phyloP scores from a whole-genome alignment of 2,888 invertebrate genomes.

The Aelia acuminata region DNA sequence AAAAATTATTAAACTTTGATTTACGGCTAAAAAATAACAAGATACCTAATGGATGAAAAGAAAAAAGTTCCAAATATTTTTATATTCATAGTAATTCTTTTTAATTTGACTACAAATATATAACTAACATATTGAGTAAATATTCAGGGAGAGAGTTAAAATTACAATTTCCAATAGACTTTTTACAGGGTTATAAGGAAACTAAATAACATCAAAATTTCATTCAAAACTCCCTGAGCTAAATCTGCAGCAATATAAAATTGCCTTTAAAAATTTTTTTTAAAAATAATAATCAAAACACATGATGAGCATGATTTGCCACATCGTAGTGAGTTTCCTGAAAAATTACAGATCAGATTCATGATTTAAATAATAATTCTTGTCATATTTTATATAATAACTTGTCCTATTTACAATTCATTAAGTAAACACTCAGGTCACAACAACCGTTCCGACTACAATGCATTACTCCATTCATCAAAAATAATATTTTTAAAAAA shows the following conservation, averaged over 20 bases:
- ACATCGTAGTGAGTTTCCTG: constrained; percentile 45
- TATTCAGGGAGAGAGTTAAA: constrained; percentile 50
- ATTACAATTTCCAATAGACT: constrained; percentile 34
- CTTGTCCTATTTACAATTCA: constrained; percentile 14
- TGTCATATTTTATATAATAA: not conserved
- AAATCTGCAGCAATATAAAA: constrained; percentile 59
- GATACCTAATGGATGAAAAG: not conserved
- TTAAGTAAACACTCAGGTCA: not conserved
- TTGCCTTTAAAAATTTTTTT: constrained; percentile 49
- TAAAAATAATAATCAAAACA: constrained; percentile 40
- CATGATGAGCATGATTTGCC: constrained; percentile 23
- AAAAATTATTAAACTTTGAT: not conserved
- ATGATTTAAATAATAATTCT: not conserved
- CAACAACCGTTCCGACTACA: not conserved
- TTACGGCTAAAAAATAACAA: not conserved
- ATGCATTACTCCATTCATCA: not conserved
- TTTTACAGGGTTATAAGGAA: constrained; percentile 41
- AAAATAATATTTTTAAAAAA: not conserved
- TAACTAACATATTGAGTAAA: constrained; percentile 45
- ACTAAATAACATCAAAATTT: constrained; percentile 50
- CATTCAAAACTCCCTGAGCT: constrained; percentile 59
- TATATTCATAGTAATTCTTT: constrained; percentile 27
- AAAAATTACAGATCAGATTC: not conserved
- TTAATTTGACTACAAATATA: constrained; percentile 45
- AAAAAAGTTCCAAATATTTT: not conserved